Evolutionary conservation across 1,140 invertebrate genomes (phyloP).

Genomic region (Drosophila insularis): DNA sequence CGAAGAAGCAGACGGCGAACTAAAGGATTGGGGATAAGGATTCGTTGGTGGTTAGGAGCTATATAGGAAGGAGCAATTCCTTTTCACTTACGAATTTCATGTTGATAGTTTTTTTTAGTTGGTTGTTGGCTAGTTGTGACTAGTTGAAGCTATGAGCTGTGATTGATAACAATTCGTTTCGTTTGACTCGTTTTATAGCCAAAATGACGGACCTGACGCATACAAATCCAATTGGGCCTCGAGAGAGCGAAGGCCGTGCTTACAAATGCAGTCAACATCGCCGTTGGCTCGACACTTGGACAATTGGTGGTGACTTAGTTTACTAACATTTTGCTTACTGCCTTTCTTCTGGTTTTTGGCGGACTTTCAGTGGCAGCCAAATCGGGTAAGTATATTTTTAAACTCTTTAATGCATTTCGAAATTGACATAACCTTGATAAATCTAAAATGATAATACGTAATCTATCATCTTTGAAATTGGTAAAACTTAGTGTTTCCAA

Average conservation of each 20-base stretch:
- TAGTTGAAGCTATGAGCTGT: constrained; percentile 63
- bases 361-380: too few relatives aligned
- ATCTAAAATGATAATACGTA: too few relatives aligned
- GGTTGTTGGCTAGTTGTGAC: constrained; percentile 30
- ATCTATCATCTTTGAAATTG: too few relatives aligned
- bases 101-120: constrained; percentile 55
- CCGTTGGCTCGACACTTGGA: constrained; percentile 24
- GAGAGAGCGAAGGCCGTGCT: constrained; percentile 51
- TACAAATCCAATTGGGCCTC: constrained; percentile 17
- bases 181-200: constrained; percentile 49
- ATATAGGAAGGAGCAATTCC: neutral
- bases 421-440: too few relatives aligned
- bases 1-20: constrained; percentile 75
- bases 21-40: constrained; percentile 1
- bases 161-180: constrained; percentile 45
- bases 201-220: constrained; percentile 23
- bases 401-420: too few relatives aligned
- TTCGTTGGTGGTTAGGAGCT: neutral
- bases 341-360: neutral
- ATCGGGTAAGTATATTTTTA: too few relatives aligned
- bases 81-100: constrained; percentile 76
- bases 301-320: constrained; percentile 26
- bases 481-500: too few relatives aligned
- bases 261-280: constrained; percentile 62
- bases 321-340: neutral